Evolutionary conservation across 2,888 invertebrate genomes (phyloP).

Genomic region (Torymus auratus): DNA sequence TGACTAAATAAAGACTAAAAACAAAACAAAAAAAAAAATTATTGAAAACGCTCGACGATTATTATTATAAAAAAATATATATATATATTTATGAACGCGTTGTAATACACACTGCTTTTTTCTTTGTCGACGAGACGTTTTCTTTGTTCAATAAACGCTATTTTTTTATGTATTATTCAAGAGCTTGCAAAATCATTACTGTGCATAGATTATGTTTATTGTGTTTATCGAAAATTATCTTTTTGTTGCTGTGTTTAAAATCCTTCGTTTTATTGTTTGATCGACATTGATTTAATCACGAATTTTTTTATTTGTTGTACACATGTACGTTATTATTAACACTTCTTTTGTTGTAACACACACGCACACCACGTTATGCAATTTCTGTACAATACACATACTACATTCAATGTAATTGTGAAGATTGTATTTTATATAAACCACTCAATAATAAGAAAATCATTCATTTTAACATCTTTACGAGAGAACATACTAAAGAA

Average conservation of each 20-base stretch:
- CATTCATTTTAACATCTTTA: neutral
- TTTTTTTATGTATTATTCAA: too few relatives aligned
- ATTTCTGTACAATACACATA: conserved; percentile 19
- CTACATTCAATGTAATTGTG: conserved; percentile 16
- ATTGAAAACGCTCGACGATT: neutral
- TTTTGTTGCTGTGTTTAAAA: too few relatives aligned
- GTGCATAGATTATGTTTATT: too few relatives aligned
- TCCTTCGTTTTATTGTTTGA: too few relatives aligned
- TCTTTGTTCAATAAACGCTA: too few relatives aligned
- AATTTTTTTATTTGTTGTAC: conserved; percentile 9
- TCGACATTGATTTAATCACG: too few relatives aligned
- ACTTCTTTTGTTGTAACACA: conserved; percentile 26
- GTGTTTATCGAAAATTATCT: too few relatives aligned
- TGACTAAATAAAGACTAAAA: conserved; percentile 52
- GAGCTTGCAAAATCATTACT: too few relatives aligned
- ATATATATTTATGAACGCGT: too few relatives aligned
- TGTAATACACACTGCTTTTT: too few relatives aligned
- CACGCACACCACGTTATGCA: conserved; percentile 17
- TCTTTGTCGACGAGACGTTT: too few relatives aligned
- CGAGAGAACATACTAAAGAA: neutral
- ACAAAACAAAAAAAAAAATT: conserved; percentile 29
- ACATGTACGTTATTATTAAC: neutral
- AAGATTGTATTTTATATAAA: conserved; percentile 1
- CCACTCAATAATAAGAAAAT: neutral
- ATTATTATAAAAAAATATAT: too few relatives aligned